Conservation (phyloP, 2,797 vertebrate species). For the Acanthornis magna region DNA sequence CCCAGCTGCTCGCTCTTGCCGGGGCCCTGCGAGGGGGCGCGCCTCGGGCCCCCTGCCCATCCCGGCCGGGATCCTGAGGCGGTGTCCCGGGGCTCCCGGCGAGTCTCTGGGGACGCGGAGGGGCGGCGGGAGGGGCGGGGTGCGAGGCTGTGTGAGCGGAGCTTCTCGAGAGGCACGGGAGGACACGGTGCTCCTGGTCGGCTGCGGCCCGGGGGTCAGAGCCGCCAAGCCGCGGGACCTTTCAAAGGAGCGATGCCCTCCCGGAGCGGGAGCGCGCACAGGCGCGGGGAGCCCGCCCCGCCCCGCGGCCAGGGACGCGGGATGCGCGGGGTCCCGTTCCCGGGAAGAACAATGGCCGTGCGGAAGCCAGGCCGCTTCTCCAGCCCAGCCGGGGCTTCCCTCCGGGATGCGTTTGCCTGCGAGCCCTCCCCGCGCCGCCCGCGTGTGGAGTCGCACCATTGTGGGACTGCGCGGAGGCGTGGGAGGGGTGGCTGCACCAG, state of each 20-base stretch:
- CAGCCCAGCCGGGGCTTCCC: neutral
- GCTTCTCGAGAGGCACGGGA: too few relatives aligned
- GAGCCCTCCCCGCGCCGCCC: neutral
- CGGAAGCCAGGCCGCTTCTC: neutral
- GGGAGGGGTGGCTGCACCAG: neutral
- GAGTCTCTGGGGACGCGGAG: neutral
- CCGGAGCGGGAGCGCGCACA: neutral
- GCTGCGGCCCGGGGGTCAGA: neutral
- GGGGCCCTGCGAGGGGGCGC: neutral
- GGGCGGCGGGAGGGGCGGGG: neutral
- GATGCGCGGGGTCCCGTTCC: neutral
- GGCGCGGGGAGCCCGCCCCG: neutral
- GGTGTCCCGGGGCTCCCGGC: neutral
- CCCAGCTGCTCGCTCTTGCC: neutral
- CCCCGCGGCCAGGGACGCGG: neutral
- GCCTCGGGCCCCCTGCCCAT: neutral
- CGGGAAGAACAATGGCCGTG: neutral
- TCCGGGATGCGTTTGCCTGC: neutral
- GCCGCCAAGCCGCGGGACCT: neutral
- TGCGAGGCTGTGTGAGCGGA: neutral
- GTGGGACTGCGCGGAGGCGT: neutral
- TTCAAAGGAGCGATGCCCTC: neutral
- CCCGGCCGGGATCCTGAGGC: neutral
- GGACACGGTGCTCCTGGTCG: neutral
- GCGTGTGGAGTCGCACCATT: neutral